Conservation (phyloP, 1,140 invertebrate species). For the Drosophila teissieri region DNA sequence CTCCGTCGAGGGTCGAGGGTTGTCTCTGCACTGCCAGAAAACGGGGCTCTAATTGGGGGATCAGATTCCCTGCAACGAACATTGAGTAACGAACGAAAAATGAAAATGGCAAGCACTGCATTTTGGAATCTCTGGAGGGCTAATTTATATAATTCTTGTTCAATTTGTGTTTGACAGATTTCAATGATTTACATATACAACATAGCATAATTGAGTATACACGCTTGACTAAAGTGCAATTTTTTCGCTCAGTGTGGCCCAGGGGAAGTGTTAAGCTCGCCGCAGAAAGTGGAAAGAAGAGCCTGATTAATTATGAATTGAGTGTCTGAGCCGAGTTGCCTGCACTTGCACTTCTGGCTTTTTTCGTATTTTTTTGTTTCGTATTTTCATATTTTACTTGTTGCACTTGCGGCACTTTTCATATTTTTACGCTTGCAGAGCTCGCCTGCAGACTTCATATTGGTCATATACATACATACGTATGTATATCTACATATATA, state of each 20-base stretch:
- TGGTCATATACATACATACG: background rate
- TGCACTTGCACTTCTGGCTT: slow-evolving; percentile 49
- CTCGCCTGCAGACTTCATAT: slow-evolving; percentile 45
- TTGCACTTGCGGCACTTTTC: slow-evolving; percentile 69
- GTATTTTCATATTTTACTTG: slow-evolving; percentile 16
- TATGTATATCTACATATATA: background rate
- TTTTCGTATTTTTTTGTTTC: slow-evolving; percentile 10
- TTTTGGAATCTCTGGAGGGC: no score
- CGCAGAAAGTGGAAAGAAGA: slow-evolving; percentile 23
- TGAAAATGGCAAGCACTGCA: no score
- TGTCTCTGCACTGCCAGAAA: slow-evolving; percentile 13
- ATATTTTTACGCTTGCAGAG: slow-evolving; percentile 78
- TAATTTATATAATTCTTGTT: no score
- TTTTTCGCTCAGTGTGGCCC: background rate
- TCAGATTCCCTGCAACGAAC: no score
- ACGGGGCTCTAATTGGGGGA: background rate
- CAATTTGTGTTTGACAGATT: no score
- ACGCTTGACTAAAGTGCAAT: no score
- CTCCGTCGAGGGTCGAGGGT: slow-evolving; percentile 17
- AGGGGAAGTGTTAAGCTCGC: slow-evolving; percentile 33
- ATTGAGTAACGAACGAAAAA: no score
- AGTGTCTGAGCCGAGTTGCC: slow-evolving; percentile 51
- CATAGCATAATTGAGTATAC: no score
- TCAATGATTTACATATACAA: no score
- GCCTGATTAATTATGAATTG: slow-evolving; percentile 79